Base-by-base conservation (phyloP, 1,140 invertebrate species). In the Carcinoscorpius rotundicauda region DNA sequence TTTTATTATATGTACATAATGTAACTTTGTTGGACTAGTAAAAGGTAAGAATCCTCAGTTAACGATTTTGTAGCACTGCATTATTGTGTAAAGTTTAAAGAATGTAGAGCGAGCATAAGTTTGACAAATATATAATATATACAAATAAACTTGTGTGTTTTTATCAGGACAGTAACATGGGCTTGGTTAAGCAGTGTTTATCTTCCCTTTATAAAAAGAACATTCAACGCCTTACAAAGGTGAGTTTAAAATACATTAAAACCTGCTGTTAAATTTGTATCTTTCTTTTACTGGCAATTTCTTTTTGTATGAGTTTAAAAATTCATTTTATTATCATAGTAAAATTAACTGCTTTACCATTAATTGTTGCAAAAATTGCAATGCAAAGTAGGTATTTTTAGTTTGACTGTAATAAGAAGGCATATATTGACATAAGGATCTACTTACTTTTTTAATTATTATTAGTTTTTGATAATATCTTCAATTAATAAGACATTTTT, bases 201-300 rank as follows among this genome's bases (percentile, higher is more conserved):
- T 85, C 84, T 66, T 91, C 89, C 64, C 83, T 97, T 72, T 93
- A 93, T 74, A 97, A 95, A 78, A 94, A 95, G 76, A 97, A 95
- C 79, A 98, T 98, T 72, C 93, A 97, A 78, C 84, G 93, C 75
- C 80, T 98, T 61, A 98, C 95, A 52, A 97, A 97, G 74, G 78
- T 79, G 73, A 67, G 66, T 70, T 51, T 58, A 57, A n/a, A 48
- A 29, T 29, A 29, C 29, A 29, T 29, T 29, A 29, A 29, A 29
- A 29, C 29, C 29, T 29, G 29, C 29, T 29, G 29, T 29, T 29
- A 29, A 29, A 29, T 29, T 29, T 58, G n/a, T 52, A 4, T 62
- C n/a, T 52, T n/a, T 49, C 6, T 53, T 3, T 29, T 11, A 57
- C 10, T 8, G n/a, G 49, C 48, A 9, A 50, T 52, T n/a, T 52